These are phyloP conservation scores for Picus viridis DNA, from an alignment of 2,797 vertebrate genomes.

Conservation along the genomic window DNA sequence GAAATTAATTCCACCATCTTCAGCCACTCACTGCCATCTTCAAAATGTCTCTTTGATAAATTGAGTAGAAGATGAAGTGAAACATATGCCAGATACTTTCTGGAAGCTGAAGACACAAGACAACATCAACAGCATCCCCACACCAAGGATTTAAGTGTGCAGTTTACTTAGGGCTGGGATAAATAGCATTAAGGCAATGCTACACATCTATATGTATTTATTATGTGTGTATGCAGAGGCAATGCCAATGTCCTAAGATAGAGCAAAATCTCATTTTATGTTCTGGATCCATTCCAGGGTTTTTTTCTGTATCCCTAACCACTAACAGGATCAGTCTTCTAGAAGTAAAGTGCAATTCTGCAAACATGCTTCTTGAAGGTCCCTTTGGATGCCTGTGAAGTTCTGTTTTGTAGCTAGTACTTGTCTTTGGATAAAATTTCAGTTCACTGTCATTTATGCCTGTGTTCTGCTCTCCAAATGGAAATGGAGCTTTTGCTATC, in stretches of 20 bases:
- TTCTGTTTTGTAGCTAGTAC: neutral
- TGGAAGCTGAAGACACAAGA: neutral
- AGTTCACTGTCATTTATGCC: neutral
- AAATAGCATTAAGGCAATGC: neutral
- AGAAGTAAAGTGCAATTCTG: neutral
- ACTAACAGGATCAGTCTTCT: neutral
- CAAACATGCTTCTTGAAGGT: neutral
- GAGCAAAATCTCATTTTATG: neutral
- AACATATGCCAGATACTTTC: neutral
- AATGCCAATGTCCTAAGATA: neutral
- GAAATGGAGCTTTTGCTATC: neutral
- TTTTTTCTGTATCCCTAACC: neutral
- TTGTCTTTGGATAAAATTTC: neutral
- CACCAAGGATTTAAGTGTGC: neutral
- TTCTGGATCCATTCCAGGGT: neutral
- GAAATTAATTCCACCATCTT: neutral
- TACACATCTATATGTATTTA: neutral
- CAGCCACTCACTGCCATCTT: neutral
- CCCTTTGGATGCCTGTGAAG: neutral
- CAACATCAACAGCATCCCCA: neutral
- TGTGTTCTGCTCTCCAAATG: neutral
- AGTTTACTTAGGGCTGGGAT: neutral
- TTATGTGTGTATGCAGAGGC: accelerated
- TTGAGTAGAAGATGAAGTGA: neutral
- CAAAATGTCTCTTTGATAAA: conserved; percentile 13